phyloP scores from a whole-genome alignment of 2,797 vertebrate genomes.

The Gorsachius magnificus region DNA sequence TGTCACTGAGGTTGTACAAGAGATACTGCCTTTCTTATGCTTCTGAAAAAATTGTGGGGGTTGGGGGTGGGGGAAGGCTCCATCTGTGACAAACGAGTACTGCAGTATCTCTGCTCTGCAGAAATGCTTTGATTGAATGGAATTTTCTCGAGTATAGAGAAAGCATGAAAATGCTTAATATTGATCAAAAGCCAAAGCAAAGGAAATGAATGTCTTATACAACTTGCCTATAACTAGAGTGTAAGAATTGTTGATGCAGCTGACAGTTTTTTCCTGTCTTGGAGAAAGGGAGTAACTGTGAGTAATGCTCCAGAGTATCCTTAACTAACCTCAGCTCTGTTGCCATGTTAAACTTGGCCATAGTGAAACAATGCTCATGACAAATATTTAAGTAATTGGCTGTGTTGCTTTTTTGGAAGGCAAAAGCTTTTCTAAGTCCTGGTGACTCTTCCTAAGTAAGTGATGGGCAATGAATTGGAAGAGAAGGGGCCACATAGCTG shows the following conservation, averaged over 20 bases:
- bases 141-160: background rate
- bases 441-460: constrained; percentile 3
- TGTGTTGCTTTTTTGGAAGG: constrained; percentile 39
- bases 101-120: background rate
- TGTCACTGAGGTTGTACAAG: background rate
- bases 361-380: constrained; percentile 39
- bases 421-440: background rate
- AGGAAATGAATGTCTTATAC: background rate
- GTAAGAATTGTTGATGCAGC: background rate
- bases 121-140: background rate
- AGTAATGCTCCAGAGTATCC: constrained; percentile 31
- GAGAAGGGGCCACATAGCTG: background rate
- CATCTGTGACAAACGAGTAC: background rate
- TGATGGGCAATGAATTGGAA: background rate
- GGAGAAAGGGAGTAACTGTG: constrained; percentile 31
- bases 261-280: background rate
- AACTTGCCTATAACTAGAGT: background rate
- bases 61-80: background rate
- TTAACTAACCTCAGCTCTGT: constrained; percentile 46
- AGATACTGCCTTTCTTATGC: background rate
- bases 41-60: background rate
- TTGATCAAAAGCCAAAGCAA: background rate
- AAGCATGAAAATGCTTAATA: background rate
- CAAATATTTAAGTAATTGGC: constrained; percentile 32
- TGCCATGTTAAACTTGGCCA: constrained; percentile 46